A percentile compares a stretch with the other conserved stretches of the same genome.
Conservation (phyloP, 1,140 invertebrate genomes). For the Contarinia nasturtii region DNA sequence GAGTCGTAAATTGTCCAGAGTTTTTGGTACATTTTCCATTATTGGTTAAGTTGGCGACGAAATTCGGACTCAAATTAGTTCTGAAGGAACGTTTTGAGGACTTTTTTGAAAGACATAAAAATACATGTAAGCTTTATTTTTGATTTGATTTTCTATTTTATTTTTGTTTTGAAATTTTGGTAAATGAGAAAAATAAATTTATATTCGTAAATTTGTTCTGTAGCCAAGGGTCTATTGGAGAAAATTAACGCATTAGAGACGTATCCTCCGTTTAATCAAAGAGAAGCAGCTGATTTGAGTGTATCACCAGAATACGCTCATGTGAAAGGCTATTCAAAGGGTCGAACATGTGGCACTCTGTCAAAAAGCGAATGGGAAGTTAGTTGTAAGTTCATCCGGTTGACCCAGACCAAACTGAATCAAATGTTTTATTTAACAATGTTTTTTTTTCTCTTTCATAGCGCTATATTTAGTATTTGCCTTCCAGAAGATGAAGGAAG, state of each 20-base stretch:
- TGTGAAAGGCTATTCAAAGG: slow-evolving; percentile 37
- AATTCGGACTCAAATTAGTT: slow-evolving; percentile 63
- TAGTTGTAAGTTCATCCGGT: slow-evolving; percentile 39
- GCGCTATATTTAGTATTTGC: slow-evolving; percentile 69
- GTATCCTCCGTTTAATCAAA: slow-evolving; percentile 35
- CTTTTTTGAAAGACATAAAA: slow-evolving; percentile 50
- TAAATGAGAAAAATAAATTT: too few relatives aligned
- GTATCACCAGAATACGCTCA: slow-evolving; percentile 48
- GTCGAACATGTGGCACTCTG: slow-evolving; percentile 52
- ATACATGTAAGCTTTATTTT: slow-evolving; percentile 30
- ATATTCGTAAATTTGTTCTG: too few relatives aligned
- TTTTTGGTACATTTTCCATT: slow-evolving; percentile 89
- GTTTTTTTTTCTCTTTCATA: slow-evolving; percentile 32
- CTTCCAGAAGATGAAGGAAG: slow-evolving; percentile 57
- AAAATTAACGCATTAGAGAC: slow-evolving; percentile 58
- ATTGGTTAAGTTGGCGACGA: slow-evolving; percentile 61
- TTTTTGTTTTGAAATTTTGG: too few relatives aligned
- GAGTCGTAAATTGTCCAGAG: slow-evolving; percentile 94
- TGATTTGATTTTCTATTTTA: too few relatives aligned
- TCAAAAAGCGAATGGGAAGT: slow-evolving; percentile 88
- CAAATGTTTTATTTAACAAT: not conserved
- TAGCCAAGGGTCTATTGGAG: slow-evolving; percentile 33
- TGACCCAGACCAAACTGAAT: slow-evolving; percentile 8
- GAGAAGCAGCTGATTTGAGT: slow-evolving; percentile 32
- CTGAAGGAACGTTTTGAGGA: slow-evolving; percentile 57